Percentiles rank a stretch among this genome's conserved stretches.
These are phyloP conservation scores for Falco punctatus DNA, from an alignment of 2,113 vertebrate species.

Conservation along the genomic window DNA sequence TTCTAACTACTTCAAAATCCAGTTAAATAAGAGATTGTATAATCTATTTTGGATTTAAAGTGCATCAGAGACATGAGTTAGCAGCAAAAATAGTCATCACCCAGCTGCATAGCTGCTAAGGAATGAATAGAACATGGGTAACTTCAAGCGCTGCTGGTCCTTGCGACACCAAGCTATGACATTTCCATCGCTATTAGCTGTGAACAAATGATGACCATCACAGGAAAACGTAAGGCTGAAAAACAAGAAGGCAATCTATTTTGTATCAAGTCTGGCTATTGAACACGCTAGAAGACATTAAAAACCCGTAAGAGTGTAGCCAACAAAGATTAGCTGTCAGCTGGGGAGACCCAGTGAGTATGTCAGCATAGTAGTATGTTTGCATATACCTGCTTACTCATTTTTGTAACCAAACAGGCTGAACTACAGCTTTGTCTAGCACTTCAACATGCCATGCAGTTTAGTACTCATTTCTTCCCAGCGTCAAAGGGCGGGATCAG, in stretches of 20 bases:
- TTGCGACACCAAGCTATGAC: slow-evolving; percentile 97
- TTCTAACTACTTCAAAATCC: slow-evolving; percentile 19
- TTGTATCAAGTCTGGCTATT: not conserved
- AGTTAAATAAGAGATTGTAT: slow-evolving; percentile 3
- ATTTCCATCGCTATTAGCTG: slow-evolving; percentile 92
- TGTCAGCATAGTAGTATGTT: fast-evolving
- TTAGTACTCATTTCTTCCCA: not conserved
- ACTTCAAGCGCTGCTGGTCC: slow-evolving; percentile 96
- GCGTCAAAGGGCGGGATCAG: not conserved
- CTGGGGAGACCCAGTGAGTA: not conserved
- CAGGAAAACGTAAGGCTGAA: slow-evolving; percentile 95
- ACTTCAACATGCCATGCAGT: not conserved
- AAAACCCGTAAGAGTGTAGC: not conserved
- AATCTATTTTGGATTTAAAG: slow-evolving; percentile 9
- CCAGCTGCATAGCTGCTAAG: slow-evolving; percentile 96
- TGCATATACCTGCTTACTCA: not conserved
- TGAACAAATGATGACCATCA: slow-evolving; percentile 98
- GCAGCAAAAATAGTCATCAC: slow-evolving; percentile 64
- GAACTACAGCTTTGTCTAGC: not conserved
- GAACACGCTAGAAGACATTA: not conserved
- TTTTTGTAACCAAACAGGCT: not conserved
- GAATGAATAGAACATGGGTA: slow-evolving; percentile 99
- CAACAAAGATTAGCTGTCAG: not conserved
- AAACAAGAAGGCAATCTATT: not conserved
- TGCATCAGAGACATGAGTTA: slow-evolving; percentile 31